Conservation (phyloP, 2,113 vertebrate genomes). For the Enhydra lutris region DNA sequence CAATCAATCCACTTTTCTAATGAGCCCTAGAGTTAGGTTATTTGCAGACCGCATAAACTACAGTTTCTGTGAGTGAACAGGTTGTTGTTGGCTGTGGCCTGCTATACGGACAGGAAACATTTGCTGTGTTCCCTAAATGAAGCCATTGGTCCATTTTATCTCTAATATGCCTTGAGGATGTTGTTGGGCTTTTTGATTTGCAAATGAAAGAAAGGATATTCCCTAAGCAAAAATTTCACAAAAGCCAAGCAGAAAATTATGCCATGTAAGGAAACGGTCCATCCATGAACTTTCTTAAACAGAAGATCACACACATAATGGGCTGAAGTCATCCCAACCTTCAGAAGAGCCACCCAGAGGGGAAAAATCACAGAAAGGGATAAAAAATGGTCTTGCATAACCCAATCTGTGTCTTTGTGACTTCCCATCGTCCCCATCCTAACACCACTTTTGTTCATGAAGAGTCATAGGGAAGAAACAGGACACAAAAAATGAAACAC, state of each 20-base stretch:
- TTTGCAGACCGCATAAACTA: neutral
- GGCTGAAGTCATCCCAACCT: slow-evolving; percentile 67
- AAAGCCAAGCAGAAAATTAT: slow-evolving; percentile 60
- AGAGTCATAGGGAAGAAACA: neutral
- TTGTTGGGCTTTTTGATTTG: slow-evolving; percentile 10
- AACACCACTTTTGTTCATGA: neutral
- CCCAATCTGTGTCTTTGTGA: neutral
- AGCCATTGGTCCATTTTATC: neutral
- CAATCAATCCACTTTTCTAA: neutral
- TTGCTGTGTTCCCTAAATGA: neutral
- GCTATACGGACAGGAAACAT: neutral
- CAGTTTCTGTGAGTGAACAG: neutral
- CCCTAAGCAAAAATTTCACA: slow-evolving; percentile 49
- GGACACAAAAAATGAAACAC: neutral
- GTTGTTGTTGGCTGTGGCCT: neutral
- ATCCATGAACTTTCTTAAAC: slow-evolving; percentile 48
- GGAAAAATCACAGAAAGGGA: neutral
- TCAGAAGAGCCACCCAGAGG: slow-evolving; percentile 40
- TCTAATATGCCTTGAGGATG: neutral
- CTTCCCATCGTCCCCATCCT: neutral
- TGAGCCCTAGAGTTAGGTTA: neutral
- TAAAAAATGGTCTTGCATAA: neutral
- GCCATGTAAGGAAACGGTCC: slow-evolving; percentile 60
- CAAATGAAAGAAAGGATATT: slow-evolving; percentile 53
- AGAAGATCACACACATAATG: slow-evolving; percentile 62